phyloP scores from a whole-genome alignment of 2,113 vertebrate species.

The Platycercus adscitus region DNA sequence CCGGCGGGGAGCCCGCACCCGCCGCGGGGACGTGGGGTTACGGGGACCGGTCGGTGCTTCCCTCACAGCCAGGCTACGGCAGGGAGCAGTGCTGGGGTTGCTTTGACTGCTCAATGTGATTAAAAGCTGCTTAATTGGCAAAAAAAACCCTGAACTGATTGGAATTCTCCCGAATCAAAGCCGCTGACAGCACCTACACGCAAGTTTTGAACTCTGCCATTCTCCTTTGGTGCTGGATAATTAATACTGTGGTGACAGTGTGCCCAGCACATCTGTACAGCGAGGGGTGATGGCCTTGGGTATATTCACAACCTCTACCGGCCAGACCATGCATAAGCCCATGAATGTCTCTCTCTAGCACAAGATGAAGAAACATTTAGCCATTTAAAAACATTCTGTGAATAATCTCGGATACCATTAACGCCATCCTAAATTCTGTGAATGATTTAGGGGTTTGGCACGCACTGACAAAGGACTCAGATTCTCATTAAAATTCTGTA shows the following conservation, averaged over 20 bases:
- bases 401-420: slow-evolving; percentile 33
- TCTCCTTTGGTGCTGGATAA: not conserved
- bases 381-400: not conserved
- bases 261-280: not conserved
- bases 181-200: accelerated
- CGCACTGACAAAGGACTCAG: not conserved
- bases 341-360: not conserved
- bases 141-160: too few relatives aligned
- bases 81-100: too few relatives aligned
- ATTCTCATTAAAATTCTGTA: slow-evolving; percentile 13
- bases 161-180: not conserved
- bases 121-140: not conserved
- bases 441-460: not conserved
- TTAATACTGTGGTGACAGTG: accelerated
- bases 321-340: accelerated
- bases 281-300: accelerated
- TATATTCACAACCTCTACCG: accelerated
- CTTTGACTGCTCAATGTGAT: not conserved
- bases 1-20: too few relatives aligned
- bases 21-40: too few relatives aligned
- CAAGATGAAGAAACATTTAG: not conserved
- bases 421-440: not conserved
- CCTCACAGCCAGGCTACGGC: accelerated
- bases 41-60: accelerated
- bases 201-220: not conserved